Conservation (phyloP, 2,888 invertebrate genomes). For the Archips xylosteana region DNA sequence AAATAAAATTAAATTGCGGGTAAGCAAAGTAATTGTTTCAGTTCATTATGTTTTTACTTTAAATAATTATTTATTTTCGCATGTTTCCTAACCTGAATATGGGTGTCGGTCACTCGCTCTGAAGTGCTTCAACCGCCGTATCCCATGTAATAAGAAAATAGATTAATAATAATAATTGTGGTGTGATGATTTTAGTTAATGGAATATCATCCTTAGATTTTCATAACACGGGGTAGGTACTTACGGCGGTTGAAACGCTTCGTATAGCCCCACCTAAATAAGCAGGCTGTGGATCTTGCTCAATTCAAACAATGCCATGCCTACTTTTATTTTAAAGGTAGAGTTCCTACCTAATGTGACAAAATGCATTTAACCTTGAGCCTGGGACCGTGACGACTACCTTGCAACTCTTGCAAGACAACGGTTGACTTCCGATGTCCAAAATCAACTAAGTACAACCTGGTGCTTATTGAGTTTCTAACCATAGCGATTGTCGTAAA, state of each 20-base stretch:
- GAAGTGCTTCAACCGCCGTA: no score
- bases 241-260: no score
- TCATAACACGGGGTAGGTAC: no score
- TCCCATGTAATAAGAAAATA: no score
- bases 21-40: no score
- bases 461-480: not conserved
- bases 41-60: no score
- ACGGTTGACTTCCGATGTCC: conserved; percentile 33
- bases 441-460: conserved; percentile 2
- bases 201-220: no score
- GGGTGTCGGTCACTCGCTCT: no score
- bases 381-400: conserved; percentile 30
- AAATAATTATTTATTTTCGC: not conserved
- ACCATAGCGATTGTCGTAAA: not conserved
- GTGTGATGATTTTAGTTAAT: no score
- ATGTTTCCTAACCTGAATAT: not conserved
- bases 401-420: conserved; percentile 26
- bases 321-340: not conserved
- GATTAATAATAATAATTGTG: no score
- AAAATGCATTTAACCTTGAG: conserved; percentile 23
- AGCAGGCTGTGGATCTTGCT: not conserved
- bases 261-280: not conserved
- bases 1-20: no score
- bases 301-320: not conserved
- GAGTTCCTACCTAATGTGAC: not conserved